Evolutionary conservation across 2,113 vertebrate genomes (phyloP), one percentile per base, ranked within the genome.

Genomic region (Tetraodon nigroviridis): DNA sequence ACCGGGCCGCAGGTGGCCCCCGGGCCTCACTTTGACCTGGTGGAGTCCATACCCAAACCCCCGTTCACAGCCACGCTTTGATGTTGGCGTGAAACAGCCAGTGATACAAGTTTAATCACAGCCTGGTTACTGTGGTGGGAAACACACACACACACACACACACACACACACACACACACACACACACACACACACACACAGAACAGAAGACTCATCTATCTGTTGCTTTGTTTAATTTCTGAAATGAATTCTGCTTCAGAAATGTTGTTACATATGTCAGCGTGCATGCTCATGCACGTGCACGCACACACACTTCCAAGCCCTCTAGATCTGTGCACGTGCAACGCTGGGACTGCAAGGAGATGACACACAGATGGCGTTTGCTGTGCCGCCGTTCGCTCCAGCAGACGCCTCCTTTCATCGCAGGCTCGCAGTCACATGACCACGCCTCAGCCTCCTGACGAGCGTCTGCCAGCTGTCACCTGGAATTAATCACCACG

Each of bases 101-200:
- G 66, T 60, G 75, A 69, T 75, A 84, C 67, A 89, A 92, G 92
- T 92, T 92, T 91, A 93, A 95, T 95, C 94, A 80, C 48, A 90
- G 91, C 90, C 80, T 93, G 93, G 93, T 84, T 84, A 83, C 73
- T 79, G 81, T 83, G 77, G 66, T 17, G 44, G 58, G 66, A 53
- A 61, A 44, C 42, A 44, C 42, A 44, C 41, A 44, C 41, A 44
- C 12, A 44, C 24, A 24, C 24, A 24, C 24, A 24, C 24, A 24
- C 24, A 24, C 24, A 61, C 56, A 64, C 55, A 68, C 62, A 68
- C 65, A 32, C 54, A 54, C 42, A 11, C 14, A 16, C 42, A 45
- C 42, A 16, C 42, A 16, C 42, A 16, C 7, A 16, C 5, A 16
- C 42, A 16, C 42, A 45, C 42, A 16, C 44, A 45, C n/a, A 24